These are phyloP conservation scores for Gibbula magus DNA, from an alignment of 2,888 invertebrate species.

Conservation along the genomic window DNA sequence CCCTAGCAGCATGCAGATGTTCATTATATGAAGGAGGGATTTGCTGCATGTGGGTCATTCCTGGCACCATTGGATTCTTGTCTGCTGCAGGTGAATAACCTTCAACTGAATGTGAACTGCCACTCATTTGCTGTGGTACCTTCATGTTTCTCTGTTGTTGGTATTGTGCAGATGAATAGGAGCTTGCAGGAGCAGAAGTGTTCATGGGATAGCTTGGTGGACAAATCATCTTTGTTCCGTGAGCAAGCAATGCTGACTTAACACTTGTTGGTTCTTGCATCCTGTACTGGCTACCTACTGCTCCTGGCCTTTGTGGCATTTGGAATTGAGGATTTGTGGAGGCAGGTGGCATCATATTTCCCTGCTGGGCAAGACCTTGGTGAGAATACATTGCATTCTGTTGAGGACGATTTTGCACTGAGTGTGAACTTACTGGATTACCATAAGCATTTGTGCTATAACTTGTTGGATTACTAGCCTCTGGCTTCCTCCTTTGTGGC, in stretches of 20 bases:
- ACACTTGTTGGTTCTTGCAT: slow-evolving; percentile 8
- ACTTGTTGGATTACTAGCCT: background rate
- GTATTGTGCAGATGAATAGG: background rate
- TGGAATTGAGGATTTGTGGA: background rate
- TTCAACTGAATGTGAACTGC: background rate
- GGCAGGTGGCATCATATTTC: background rate
- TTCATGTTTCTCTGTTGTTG: background rate
- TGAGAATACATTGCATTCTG: background rate
- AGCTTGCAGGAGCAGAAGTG: background rate
- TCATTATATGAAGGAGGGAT: background rate
- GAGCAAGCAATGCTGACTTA: background rate
- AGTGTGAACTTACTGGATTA: background rate
- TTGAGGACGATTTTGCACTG: background rate
- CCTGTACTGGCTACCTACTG: background rate
- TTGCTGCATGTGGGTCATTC: background rate
- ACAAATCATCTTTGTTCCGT: background rate
- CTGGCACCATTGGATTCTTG: background rate
- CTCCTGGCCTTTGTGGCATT: background rate
- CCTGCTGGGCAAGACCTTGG: background rate
- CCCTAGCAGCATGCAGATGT: background rate
- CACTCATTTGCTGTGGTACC: background rate
- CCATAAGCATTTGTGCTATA: background rate
- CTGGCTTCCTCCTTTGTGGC: background rate
- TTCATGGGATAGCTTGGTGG: background rate
- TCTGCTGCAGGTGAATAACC: background rate